phyloP scores from a whole-genome alignment of 2,797 vertebrate species.

The Prionace glauca region DNA sequence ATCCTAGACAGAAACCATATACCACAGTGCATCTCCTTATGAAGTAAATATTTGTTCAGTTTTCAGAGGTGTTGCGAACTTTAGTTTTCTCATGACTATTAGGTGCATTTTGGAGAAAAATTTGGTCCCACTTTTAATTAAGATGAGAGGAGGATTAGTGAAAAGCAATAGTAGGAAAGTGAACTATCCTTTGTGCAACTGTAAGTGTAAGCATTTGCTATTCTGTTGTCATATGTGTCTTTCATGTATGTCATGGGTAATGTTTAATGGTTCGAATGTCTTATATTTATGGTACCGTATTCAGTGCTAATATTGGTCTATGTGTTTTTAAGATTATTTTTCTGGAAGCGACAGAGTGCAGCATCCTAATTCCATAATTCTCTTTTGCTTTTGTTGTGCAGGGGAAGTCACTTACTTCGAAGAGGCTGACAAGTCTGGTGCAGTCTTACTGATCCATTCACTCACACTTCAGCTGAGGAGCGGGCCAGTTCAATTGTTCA shows the following conservation, averaged over 20 bases:
- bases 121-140: neutral
- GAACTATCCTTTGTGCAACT: constrained; percentile 1
- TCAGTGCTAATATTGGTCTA: neutral
- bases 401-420: constrained; percentile 77
- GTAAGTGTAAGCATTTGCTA: constrained; percentile 12
- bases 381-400: constrained; percentile 52
- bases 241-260: constrained; percentile 22
- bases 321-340: neutral
- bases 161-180: neutral
- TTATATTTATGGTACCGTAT: neutral
- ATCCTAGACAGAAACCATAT: neutral
- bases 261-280: neutral
- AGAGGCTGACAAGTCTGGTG: constrained; percentile 81
- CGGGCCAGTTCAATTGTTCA: constrained; percentile 59
- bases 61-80: neutral
- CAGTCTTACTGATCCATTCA: constrained; percentile 80
- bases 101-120: neutral
- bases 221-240: neutral
- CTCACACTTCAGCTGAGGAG: constrained; percentile 62
- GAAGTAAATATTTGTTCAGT: neutral
- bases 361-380: neutral
- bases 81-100: neutral
- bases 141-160: neutral
- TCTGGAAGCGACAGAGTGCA: neutral
- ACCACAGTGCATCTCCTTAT: neutral